Evolutionary conservation across 64 coral and sea anemone genomes (phyloP).

Genomic region (Cladopsammia gracilis): DNA sequence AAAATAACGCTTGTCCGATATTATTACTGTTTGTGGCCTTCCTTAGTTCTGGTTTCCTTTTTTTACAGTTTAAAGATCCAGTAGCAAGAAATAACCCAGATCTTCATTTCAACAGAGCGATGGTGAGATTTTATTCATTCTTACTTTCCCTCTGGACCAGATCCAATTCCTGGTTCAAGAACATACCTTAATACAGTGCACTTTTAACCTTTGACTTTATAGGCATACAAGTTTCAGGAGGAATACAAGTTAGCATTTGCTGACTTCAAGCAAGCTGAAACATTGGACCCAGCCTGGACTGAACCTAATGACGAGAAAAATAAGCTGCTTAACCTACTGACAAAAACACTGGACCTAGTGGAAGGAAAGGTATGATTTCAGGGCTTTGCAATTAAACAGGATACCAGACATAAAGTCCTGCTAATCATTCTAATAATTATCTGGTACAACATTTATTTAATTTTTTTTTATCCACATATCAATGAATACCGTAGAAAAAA

Average conservation of each 20-base stretch:
- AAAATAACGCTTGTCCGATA: too few relatives aligned
- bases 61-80: constrained; percentile 87
- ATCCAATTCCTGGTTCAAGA: not conserved
- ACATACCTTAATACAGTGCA: too few relatives aligned
- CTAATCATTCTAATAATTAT: too few relatives aligned
- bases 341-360: constrained; percentile 76
- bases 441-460: too few relatives aligned
- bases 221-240: constrained; percentile 97
- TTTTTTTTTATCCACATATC: too few relatives aligned
- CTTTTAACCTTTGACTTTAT: not conserved
- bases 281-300: constrained; percentile 82
- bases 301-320: constrained; percentile 73
- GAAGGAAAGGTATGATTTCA: constrained; percentile 71
- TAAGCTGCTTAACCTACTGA: constrained; percentile 80
- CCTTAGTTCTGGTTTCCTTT: not conserved
- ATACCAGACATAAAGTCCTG: too few relatives aligned
- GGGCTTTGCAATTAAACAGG: too few relatives aligned
- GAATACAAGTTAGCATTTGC: constrained; percentile 80
- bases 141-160: too few relatives aligned
- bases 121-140: constrained; percentile 64
- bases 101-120: constrained; percentile 96
- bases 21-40: too few relatives aligned
- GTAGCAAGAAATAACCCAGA: constrained; percentile 93
- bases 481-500: too few relatives aligned
- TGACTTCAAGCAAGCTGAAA: constrained; percentile 83